phyloP scores from a whole-genome alignment of 2,797 vertebrate genomes.

The Acipenser transmontanus region DNA sequence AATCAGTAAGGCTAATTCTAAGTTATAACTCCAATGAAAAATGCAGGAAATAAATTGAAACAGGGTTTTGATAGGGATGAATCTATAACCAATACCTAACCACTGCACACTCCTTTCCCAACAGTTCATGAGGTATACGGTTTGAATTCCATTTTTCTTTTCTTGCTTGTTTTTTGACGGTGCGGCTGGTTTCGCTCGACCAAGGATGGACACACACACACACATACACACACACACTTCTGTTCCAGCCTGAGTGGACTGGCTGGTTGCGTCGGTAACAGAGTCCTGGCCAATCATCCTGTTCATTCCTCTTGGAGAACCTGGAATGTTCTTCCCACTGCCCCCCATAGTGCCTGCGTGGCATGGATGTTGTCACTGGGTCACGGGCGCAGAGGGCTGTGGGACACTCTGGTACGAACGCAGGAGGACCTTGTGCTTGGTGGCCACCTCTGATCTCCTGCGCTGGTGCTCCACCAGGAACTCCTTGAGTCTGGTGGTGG shows the following conservation, averaged over 20 bases:
- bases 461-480: constrained; percentile 88
- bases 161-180: constrained; percentile 19
- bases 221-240: neutral
- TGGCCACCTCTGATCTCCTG: constrained; percentile 64
- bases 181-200: neutral
- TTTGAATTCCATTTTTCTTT: constrained; percentile 12
- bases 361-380: constrained; percentile 52
- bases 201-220: neutral
- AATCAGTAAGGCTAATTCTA: too few species aligned
- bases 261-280: neutral
- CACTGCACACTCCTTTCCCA: constrained; percentile 34
- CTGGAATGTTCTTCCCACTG: constrained; percentile 56
- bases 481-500: constrained; percentile 91
- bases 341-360: constrained; percentile 28
- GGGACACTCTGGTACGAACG: constrained; percentile 83
- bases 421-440: constrained; percentile 95
- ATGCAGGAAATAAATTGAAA: neutral
- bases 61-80: neutral
- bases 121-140: constrained; percentile 21
- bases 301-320: constrained; percentile 29
- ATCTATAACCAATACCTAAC: constrained; percentile 25
- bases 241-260: constrained; percentile 11
- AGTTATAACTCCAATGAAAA: neutral
- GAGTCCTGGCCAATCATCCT: constrained; percentile 12
- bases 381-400: constrained; percentile 52